Evolutionary conservation across 2,113 vertebrate genomes (phyloP), one percentile per base, ranked within the genome.

Genomic region (Pampusana beccarii): DNA sequence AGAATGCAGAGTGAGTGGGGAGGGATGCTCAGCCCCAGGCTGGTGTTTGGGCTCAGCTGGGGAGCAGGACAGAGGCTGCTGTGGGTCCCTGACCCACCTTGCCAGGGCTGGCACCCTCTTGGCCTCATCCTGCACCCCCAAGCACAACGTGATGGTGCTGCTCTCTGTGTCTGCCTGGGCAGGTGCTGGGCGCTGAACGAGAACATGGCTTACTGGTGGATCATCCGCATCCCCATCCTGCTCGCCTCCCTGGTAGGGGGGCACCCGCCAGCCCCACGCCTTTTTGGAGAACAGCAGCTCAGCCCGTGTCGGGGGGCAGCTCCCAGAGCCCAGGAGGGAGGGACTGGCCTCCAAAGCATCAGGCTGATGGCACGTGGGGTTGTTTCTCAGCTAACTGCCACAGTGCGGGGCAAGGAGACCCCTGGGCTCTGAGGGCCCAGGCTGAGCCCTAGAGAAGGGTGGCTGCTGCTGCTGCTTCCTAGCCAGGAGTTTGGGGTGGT

Each of bases 181-280:
- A 99, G 98, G 96, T 99, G 98, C 91, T 99, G 98, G 98, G 98
- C 98, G 0, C 86, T 98, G 62, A 99, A 99, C 3, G 98, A 98
- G 78, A 99, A 98, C 95, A 98, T 98, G 98, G 97, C 96, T 40
- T 98, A 98, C 94, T 99, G 98, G 98, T 98, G 98, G 98, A 98
- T 99, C 67, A 98, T 99, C 89, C 98, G 98, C 82, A 97, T 98
- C 51, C 98, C 98, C 23, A 98, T 99, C 92, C 97, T 98, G 70
- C 98, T 98, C 12, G 98, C 98, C n/a, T 98, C 98, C 33, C 62
- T 98, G 82, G 98, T 98, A 97, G 86, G 97, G 25, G 64, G 44
- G 14, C 53, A 48, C 51, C 48, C 1, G 3, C 33, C 34, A n/a
- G 73, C 61, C 46, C 54, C 3, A 2, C 24, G 3, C 3, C 50